Evolutionary conservation across 53 echinoderm and acorn worm species (phyloP).

Genomic region (Paracentrotus lividus): DNA sequence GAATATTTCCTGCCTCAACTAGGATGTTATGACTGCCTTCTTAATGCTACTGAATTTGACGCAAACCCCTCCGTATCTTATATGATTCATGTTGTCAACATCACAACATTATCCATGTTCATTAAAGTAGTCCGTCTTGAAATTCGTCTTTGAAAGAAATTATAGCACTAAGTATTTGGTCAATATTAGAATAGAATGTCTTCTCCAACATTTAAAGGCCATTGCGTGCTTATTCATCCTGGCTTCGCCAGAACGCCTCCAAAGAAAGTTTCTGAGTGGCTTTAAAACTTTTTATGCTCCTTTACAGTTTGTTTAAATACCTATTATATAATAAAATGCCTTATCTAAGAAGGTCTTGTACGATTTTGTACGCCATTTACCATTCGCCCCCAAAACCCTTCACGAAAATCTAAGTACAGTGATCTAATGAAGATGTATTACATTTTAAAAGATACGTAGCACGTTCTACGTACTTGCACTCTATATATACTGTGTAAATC

Average conservation of each 20-base stretch:
- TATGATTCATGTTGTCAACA: constrained; percentile 16
- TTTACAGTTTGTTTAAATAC: background rate
- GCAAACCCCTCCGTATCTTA: background rate
- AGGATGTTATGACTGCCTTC: background rate
- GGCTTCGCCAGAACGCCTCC: background rate
- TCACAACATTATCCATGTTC: background rate
- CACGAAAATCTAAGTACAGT: background rate
- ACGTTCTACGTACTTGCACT: background rate
- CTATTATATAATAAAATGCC: background rate
- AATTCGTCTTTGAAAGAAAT: background rate
- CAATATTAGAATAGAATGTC: background rate
- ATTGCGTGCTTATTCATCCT: background rate
- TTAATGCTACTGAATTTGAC: background rate
- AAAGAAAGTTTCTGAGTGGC: background rate
- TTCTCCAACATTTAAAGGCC: background rate
- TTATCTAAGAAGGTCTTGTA: background rate
- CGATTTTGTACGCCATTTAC: background rate
- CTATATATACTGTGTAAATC: background rate
- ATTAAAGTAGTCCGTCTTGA: background rate
- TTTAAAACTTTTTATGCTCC: background rate
- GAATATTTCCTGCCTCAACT: background rate
- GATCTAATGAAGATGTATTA: constrained; percentile 13
- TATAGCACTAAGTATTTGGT: background rate
- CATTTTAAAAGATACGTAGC: background rate
- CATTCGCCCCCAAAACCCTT: background rate